phyloP scores from a whole-genome alignment of 2,113 vertebrate species.

The Ancistrus triradiatus region DNA sequence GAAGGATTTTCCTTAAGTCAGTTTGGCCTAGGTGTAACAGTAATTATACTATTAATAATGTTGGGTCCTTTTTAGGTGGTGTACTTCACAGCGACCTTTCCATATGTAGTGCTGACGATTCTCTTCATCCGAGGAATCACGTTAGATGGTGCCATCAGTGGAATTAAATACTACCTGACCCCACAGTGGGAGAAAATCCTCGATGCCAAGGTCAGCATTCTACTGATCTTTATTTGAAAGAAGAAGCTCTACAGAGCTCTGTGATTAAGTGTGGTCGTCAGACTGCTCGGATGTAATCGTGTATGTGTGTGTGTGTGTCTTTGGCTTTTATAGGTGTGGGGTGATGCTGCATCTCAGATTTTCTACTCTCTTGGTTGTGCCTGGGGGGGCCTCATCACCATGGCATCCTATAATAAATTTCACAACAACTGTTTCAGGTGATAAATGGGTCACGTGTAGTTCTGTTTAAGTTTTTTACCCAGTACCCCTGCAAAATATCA shows the following conservation, averaged over 20 bases:
- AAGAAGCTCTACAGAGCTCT: no score
- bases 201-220: constrained; percentile 82
- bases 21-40: no score
- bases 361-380: constrained; percentile 97
- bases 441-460: no score
- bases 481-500: no score
- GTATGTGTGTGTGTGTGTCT: constrained; percentile 2
- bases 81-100: constrained; percentile 97
- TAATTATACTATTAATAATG: constrained; percentile 12
- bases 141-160: constrained; percentile 85
- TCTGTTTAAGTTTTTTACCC: no score
- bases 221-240: background rate
- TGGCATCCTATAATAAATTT: constrained; percentile 99
- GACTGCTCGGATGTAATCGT: background rate
- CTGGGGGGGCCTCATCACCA: constrained; percentile 96
- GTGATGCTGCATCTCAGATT: constrained; percentile 95
- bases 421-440: constrained; percentile 96
- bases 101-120: constrained; percentile 94
- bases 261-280: background rate
- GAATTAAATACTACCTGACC: constrained; percentile 94
- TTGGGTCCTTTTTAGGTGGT: constrained; percentile 76
- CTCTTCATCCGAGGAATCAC: constrained; percentile 94
- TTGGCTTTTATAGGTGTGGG: constrained; percentile 81
- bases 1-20: no score
- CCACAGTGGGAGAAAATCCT: constrained; percentile 98